Base-by-base conservation (phyloP, 1,140 invertebrate species). In the Neodiprion lecontei region DNA sequence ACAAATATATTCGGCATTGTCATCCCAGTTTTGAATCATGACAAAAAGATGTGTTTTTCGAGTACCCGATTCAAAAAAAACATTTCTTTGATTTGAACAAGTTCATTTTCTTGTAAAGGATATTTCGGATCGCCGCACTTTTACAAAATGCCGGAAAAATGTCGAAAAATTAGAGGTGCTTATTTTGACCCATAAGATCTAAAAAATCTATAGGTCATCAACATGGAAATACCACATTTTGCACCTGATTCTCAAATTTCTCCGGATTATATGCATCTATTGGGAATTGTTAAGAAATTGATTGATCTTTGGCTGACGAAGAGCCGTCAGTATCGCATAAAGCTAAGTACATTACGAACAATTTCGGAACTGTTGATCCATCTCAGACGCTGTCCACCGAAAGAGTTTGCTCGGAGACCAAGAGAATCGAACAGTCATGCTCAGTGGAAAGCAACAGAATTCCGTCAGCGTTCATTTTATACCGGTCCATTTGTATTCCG, bases 361-460 rank as follows among this genome's bases (percentile, higher is more conserved):
- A n/a, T 53, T 14, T 53, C 50, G 10, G 50, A n/a, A 53, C n/a
- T 53, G n/a, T 53, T 53, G 50, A 53, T 53, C n/a, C 10, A 53
- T 11, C 50, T 53, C n/a, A 10, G 50, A 53, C 10, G n/a, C 50
- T 77, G 48, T 48, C 40, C 70, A 21, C 74, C 74, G 9, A 69
- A 23, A 67, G 76, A 79, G 69, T 79, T 79, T 65, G 40, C 67
- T 68, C 75, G 75, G 10, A 74, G 72, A 61, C 40, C 73, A 14
- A n/a, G 73, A 23, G 71, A 69, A 11, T 72, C 74, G 28, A 68
- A 75, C 67, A n/a, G 73, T 11, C 11, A 73, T 11, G 68, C 69
- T 21, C 61, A 66, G 23, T 79, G 74, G 72, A 79, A 79, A 75
- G 75, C 73, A 9, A 79, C 75, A 9, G 76, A 78, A 66, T 79